Conservation (phyloP, 2,113 vertebrate genomes). For the Empidonax traillii region DNA sequence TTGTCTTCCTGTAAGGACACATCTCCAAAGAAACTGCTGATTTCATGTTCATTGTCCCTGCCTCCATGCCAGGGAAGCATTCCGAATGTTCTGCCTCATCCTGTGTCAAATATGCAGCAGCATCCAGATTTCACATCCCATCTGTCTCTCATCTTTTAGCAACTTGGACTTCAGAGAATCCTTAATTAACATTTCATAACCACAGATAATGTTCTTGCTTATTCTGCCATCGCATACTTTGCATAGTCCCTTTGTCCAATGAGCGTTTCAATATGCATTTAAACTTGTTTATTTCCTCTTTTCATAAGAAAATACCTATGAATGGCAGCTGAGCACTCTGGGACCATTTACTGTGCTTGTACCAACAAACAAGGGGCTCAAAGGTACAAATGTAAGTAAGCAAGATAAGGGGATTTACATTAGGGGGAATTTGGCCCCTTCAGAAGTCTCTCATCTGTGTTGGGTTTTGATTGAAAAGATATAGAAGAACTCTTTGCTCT, state of each 20-base stretch:
- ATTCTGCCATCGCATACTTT: neutral
- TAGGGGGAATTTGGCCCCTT: neutral
- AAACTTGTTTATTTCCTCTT: neutral
- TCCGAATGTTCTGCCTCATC: neutral
- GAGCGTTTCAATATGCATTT: neutral
- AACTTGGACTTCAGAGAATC: neutral
- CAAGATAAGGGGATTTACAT: neutral
- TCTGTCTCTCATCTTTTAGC: neutral
- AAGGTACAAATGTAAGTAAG: slow-evolving; percentile 74
- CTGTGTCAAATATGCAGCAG: neutral
- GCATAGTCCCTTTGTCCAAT: neutral
- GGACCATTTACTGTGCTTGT: slow-evolving; percentile 91
- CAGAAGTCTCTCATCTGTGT: neutral
- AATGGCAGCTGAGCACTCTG: slow-evolving; percentile 82
- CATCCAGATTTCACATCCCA: neutral
- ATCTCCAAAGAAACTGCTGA: neutral
- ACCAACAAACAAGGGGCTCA: slow-evolving; percentile 84
- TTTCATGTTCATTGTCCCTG: neutral
- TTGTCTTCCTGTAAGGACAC: neutral
- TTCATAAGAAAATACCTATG: slow-evolving; percentile 76
- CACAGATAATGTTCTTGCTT: neutral
- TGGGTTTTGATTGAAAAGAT: neutral
- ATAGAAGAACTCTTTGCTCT: neutral
- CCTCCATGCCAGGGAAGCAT: neutral
- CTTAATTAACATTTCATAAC: neutral